A percentile compares a stretch with the other conserved stretches of the same genome.
Conservation (phyloP, 2,797 vertebrate genomes). For the Petrocephalus schoutedeni region DNA sequence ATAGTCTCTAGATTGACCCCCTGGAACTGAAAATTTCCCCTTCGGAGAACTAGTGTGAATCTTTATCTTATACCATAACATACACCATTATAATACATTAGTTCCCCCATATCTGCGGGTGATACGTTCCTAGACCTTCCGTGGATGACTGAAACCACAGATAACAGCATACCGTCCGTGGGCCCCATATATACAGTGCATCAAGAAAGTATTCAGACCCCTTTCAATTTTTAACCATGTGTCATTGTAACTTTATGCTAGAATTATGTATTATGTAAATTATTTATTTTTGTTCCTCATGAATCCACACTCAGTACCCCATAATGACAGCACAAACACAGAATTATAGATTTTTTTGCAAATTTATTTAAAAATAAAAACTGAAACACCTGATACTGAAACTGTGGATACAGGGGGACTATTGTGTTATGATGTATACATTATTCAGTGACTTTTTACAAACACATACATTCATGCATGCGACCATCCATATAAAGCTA, state of each 20-base stretch:
- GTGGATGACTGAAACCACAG: not conserved
- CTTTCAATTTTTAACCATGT: too few species aligned
- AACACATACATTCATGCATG: not conserved
- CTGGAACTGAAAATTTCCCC: not conserved
- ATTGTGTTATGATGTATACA: not conserved
- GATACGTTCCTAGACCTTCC: too few species aligned
- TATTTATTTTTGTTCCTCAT: too few species aligned
- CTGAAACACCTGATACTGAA: not conserved
- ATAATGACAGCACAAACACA: too few species aligned
- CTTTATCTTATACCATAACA: not conserved
- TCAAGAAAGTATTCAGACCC: too few species aligned
- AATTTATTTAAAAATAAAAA: too few species aligned
- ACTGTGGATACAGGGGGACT: not conserved
- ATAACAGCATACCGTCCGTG: not conserved
- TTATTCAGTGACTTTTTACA: not conserved
- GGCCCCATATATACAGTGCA: not conserved
- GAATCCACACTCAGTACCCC: too few species aligned
- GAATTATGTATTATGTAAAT: too few species aligned
- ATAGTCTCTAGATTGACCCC: not conserved
- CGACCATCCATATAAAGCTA: not conserved
- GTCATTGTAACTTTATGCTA: too few species aligned
- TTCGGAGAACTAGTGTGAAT: not conserved
- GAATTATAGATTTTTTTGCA: too few species aligned
- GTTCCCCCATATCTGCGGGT: not conserved
- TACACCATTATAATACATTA: not conserved